phyloP scores from a whole-genome alignment of 2,113 vertebrate species.

The Cyanistes caeruleus region DNA sequence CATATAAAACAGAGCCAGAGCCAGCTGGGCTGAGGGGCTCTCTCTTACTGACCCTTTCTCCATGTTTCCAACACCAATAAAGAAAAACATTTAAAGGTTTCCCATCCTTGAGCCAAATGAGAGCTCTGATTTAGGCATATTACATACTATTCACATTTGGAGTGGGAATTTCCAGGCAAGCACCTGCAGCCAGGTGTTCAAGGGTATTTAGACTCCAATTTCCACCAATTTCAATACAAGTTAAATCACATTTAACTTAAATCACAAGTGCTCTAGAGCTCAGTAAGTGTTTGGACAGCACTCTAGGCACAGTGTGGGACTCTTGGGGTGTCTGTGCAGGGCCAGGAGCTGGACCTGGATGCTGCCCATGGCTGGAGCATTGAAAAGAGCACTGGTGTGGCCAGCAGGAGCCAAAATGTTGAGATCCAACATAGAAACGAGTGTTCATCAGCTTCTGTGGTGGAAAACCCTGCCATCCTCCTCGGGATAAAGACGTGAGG shows the following conservation, averaged over 20 bases:
- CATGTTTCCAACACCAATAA: neutral
- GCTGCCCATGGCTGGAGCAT: neutral
- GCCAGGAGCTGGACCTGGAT: neutral
- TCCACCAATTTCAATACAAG: neutral
- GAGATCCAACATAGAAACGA: accelerated
- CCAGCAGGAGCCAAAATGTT: neutral
- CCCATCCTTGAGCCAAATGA: neutral
- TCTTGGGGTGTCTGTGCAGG: neutral
- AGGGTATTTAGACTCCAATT: neutral
- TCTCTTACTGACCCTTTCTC: neutral
- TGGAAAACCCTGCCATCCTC: neutral
- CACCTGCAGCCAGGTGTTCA: neutral
- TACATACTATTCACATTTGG: neutral
- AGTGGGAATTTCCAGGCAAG: neutral
- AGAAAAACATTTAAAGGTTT: neutral
- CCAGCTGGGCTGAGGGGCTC: neutral
- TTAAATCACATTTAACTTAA: neutral
- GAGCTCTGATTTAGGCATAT: neutral
- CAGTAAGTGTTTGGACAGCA: neutral
- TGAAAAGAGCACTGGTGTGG: neutral
- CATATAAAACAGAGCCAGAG: neutral
- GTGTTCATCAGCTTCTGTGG: neutral
- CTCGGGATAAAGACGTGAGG: neutral
- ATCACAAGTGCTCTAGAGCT: neutral
- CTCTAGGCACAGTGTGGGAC: neutral